Evolutionary conservation across 2,888 invertebrate species (phyloP), one percentile per base, ranked within the genome.

Genomic region (Vanessa cardui): DNA sequence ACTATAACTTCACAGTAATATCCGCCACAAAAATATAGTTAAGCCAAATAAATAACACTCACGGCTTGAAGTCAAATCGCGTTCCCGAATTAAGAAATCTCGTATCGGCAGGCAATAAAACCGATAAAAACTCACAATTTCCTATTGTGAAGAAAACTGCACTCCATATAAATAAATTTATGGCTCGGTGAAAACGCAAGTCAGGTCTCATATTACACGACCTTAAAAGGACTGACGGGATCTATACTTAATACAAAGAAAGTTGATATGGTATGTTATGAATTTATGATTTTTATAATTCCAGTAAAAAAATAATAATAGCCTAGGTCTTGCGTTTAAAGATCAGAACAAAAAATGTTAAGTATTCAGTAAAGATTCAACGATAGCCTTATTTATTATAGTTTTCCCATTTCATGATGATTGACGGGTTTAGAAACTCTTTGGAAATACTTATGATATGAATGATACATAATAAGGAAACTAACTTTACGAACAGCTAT

Each of bases 221-320:
- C 72, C 69, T 68, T 73, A 74, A 70, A 72, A 68, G 73, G 73
- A 31, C 15, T 52, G 66, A 62, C 63, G 58, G 46, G 60, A 60
- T 68, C 46, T 70, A 71, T 63, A 68, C 66, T 65, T 66, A 49
- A 69, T 68, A 71, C 69, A 71, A 71, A 71, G 70, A 74, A 72
- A 73, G 72, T 68, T 49, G 58, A 69, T 69, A 66, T 69, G 72
- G 68, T 58, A 72, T 69, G 72, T 52, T 73, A 64, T 70, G 56
- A 72, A 69, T 69, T 66, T 72, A 72, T 68, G 44, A 70, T 67
- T 62, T 62, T 62, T 44, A 65, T 66, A 50, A 59, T 62, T 59
- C 47, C 58, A 7, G n/a, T 16, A 21, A 20, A 50, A 64, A 45
- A 66, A 58, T 56, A n/a, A 58, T 60, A 59, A 58, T 15, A 21